Base-by-base conservation (phyloP, 2,888 invertebrate genomes). In the Adelognathus sp. region DNA sequence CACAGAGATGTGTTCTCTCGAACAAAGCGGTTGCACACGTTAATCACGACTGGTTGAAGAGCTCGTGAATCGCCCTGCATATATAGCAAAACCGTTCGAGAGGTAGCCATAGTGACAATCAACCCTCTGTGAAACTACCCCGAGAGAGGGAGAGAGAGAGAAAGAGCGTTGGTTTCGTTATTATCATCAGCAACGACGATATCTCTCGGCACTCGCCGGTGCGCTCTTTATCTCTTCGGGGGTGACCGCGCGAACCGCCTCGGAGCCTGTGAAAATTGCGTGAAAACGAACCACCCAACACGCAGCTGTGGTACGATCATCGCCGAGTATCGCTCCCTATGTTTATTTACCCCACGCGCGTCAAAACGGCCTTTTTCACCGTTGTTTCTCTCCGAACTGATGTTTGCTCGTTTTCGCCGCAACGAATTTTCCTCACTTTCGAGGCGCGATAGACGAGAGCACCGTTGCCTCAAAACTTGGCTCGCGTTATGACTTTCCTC, bases 41-140 rank as follows among this genome's bases (percentile, higher is more conserved):
- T 50, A 50, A 69, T 56, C 21, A 27, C 44, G 46, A 77, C 72
- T 69, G 31, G 56, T 69, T 44, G 14, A 21, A 39, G 73, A 31
- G 46, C 33, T 33, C 6, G 33, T 31, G 27, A 41, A 44, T 14
- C 33, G n/a, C 33, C 69, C 33, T 52, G 31, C n/a, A 69, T 78
- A 64, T 78, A 78, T 78, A 78, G 52, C 58, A n/a, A n/a, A 36
- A n/a, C 52, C 33, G 5, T 58, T 33, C 24, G 33, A 72, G 31
- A 83, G 81, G 89, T 89, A 85, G 88, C 80, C 88, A 88, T 89
- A 86, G 89, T 21, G 84, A 89, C 88, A 87, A 89, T 89, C 88
- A 80, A 78, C 81, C 75, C 78, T 79, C 67, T 29, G 61, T n/a
- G 50, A 63, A 80, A 80, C 72, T 71, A 79, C 61, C 82, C 82